Evolutionary conservation across 2,797 vertebrate genomes (phyloP).

Genomic region (Poeciliopsis gracilis): DNA sequence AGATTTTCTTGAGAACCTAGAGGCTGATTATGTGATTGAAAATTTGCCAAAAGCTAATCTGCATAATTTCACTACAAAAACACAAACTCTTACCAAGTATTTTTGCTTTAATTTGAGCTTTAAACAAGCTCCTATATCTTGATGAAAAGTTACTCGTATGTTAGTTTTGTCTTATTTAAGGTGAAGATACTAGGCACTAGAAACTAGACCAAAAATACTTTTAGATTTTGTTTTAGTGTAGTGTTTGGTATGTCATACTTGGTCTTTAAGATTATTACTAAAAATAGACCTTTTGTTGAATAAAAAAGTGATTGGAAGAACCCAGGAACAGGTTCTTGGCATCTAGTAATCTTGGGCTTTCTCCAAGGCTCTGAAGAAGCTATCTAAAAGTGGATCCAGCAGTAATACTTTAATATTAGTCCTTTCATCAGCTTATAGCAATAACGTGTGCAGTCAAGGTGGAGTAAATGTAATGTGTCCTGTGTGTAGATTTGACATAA

Average conservation of each 20-base stretch:
- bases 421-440: neutral
- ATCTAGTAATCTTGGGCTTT: neutral
- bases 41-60: neutral
- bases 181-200: no score
- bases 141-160: no score
- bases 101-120: no score
- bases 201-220: no score
- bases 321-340: neutral
- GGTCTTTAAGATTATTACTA: neutral
- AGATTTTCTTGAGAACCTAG: neutral
- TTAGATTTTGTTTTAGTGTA: no score
- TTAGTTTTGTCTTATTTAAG: no score
- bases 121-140: no score
- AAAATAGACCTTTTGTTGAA: neutral
- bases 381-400: neutral
- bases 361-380: neutral
- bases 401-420: neutral
- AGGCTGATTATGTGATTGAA: neutral
- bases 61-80: neutral
- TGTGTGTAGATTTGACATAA: slow-evolving; percentile 74
- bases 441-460: neutral
- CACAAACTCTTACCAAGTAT: no score
- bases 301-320: neutral
- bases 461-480: slow-evolving; percentile 53
- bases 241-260: neutral